A percentile compares a stretch with the other conserved stretches of the same genome.
Conservation (phyloP, 2,888 invertebrate genomes). For the Morpho achilles region DNA sequence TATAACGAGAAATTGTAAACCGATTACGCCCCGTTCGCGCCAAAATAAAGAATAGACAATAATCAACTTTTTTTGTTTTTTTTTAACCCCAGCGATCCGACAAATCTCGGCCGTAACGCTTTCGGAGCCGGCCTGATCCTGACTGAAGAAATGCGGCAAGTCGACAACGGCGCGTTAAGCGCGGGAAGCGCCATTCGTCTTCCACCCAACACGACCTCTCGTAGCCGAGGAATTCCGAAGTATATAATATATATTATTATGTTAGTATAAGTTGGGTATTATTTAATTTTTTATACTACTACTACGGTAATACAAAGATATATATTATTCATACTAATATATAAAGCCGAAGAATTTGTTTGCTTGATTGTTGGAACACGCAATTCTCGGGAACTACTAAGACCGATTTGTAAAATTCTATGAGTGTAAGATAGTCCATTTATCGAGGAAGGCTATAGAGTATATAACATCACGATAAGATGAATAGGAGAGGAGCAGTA, state of each 20-base stretch:
- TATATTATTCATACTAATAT: no score
- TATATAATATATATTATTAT: constrained; percentile 26
- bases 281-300: no score
- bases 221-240: constrained; percentile 43
- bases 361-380: no score
- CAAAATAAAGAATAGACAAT: constrained; percentile 31
- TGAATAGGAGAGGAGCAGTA: no score
- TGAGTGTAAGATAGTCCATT: no score
- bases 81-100: constrained; percentile 33
- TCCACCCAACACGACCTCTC: constrained; percentile 35
- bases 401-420: no score
- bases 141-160: constrained; percentile 29
- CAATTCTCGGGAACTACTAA: no score
- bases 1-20: background rate
- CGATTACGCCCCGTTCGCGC: constrained; percentile 24
- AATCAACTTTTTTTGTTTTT: constrained; percentile 31
- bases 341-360: no score
- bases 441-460: no score
- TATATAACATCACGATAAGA: no score
- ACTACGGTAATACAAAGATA: no score
- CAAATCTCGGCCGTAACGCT: constrained; percentile 57
- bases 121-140: constrained; percentile 61
- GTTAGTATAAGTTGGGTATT: constrained; percentile 6
- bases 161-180: constrained; percentile 26
- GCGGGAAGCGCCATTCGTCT: constrained; percentile 41